Percentiles rank a stretch among this genome's conserved stretches.
These are phyloP conservation scores for Lemur catta DNA, from an alignment of 2,797 vertebrate genomes.

Conservation along the genomic window DNA sequence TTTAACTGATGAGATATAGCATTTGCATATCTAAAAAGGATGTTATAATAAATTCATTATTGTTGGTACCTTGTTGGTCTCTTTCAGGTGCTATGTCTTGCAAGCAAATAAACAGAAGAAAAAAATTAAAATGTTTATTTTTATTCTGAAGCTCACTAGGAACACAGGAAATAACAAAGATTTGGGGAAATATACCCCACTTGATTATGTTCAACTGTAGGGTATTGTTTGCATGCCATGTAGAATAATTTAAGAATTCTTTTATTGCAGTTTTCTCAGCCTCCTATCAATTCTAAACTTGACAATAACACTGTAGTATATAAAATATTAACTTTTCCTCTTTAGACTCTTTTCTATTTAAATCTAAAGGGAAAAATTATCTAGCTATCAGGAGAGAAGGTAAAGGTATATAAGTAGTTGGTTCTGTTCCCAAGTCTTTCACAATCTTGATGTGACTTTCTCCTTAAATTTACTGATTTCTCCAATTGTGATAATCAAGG, in stretches of 20 bases:
- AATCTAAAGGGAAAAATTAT: not conserved
- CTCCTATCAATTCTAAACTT: not conserved
- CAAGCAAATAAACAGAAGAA: not conserved
- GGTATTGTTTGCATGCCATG: not conserved
- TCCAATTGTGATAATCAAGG: not conserved
- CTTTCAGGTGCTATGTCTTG: not conserved
- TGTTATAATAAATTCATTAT: not conserved
- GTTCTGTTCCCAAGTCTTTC: not conserved
- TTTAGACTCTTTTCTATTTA: slow-evolving; percentile 14
- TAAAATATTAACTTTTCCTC: slow-evolving; percentile 7
- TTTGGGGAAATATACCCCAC: not conserved
- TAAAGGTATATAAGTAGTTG: not conserved
- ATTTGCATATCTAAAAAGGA: not conserved
- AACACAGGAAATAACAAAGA: not conserved
- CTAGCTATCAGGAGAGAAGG: not conserved
- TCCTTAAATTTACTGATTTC: not conserved
- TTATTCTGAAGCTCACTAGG: not conserved
- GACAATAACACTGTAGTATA: not conserved
- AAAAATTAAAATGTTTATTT: not conserved
- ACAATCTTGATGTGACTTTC: not conserved
- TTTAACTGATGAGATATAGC: not conserved
- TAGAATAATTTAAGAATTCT: not conserved
- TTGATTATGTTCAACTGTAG: not conserved
- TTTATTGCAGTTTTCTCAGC: not conserved
- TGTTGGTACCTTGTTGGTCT: not conserved